Conservation (phyloP, 2,797 vertebrate species). For the Neostethus bicornis region DNA sequence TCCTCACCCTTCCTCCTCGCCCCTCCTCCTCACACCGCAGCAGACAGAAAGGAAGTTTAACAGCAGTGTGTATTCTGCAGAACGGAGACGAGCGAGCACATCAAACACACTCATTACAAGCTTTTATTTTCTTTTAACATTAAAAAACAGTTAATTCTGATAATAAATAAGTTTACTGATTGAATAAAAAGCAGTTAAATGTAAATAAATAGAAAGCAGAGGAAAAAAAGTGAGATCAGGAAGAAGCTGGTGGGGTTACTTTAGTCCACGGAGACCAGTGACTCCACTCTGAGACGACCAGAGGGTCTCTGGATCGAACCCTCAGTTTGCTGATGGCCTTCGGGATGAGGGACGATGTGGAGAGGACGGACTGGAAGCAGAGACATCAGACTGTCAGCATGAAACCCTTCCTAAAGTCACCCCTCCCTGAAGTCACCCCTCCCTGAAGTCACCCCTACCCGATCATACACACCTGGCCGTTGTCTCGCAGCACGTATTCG, state of each 20-base stretch:
- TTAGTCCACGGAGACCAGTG: constrained; percentile 78
- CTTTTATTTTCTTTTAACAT: no score
- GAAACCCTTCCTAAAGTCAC: not conserved
- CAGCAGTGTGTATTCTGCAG: no score
- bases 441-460: not conserved
- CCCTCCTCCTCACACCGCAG: no score
- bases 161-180: no score
- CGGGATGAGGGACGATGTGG: constrained; percentile 44
- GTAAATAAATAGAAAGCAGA: constrained; percentile 9
- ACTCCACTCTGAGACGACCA: constrained; percentile 77
- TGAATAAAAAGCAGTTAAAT: constrained; percentile 19
- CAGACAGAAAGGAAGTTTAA: no score
- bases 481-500: constrained; percentile 59
- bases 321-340: constrained; percentile 64
- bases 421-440: constrained; percentile 5
- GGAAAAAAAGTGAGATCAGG: constrained; percentile 22
- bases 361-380: constrained; percentile 15
- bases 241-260: constrained; percentile 65
- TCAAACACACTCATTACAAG: no score
- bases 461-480: constrained; percentile 66
- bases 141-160: no score
- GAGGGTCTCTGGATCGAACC: constrained; percentile 75
- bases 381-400: constrained; percentile 19
- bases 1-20: no score
- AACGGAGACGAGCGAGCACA: no score